Conservation (phyloP, 2,113 vertebrate genomes). For the Myiagra hebetior region DNA sequence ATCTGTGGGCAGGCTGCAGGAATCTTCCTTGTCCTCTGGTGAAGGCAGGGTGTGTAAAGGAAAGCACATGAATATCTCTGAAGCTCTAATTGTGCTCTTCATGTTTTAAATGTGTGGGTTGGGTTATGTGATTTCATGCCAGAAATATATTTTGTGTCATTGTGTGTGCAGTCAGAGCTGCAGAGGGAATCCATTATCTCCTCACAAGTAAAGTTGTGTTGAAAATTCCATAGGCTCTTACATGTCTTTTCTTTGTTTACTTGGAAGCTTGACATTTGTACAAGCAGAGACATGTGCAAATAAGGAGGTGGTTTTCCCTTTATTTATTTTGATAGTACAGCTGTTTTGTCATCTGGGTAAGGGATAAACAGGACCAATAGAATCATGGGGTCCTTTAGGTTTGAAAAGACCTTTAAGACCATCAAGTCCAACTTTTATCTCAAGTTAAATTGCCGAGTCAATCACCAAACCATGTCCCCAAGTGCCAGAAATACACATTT, state of each 20-base stretch:
- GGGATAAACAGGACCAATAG: not conserved
- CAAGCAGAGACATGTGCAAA: not conserved
- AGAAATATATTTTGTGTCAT: not conserved
- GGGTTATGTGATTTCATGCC: not conserved
- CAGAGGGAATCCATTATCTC: not conserved
- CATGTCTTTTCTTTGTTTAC: not conserved
- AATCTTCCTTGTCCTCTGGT: not conserved
- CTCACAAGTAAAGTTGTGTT: not conserved
- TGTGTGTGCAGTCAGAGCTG: not conserved
- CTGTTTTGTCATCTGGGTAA: not conserved
- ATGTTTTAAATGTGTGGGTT: not conserved
- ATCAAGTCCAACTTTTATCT: not conserved
- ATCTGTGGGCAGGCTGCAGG: not conserved
- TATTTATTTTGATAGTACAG: not conserved
- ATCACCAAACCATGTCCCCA: not conserved
- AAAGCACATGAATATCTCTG: not conserved
- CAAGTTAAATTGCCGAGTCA: not conserved
- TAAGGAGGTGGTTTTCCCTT: not conserved
- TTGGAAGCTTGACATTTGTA: not conserved
- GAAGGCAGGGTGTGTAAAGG: not conserved
- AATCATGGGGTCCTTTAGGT: not conserved
- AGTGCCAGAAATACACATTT: fast-evolving
- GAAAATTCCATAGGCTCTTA: not conserved
- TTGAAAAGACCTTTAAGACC: not conserved
- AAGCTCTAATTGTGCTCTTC: not conserved